Conservation (phyloP, 92 coral and sea anemone genomes). For the Isaurus tuberculatus region DNA sequence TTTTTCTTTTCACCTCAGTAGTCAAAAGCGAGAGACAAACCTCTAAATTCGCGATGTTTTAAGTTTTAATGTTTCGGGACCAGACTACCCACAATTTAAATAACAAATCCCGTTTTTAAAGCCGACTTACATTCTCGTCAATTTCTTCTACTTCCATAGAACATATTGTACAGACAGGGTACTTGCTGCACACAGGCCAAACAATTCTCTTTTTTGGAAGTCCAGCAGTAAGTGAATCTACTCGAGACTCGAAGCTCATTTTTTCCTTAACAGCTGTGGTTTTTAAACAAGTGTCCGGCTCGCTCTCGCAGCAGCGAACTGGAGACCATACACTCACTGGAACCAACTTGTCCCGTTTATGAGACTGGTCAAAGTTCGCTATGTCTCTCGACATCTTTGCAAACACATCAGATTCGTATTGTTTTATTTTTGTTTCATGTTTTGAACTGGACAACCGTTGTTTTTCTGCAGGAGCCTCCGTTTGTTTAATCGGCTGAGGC, state of each 20-base stretch:
- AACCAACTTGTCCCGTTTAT: slow-evolving; percentile 21
- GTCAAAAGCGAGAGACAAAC: too few species aligned
- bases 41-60: too few species aligned
- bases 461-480: not conserved
- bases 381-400: slow-evolving; percentile 18
- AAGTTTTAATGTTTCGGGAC: too few species aligned
- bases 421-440: not conserved
- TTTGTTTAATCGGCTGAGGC: slow-evolving; percentile 15
- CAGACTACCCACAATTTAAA: too few species aligned
- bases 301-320: not conserved
- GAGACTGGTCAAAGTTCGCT: slow-evolving; percentile 11
- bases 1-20: too few species aligned
- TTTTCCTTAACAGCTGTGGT: not conserved
- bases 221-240: not conserved
- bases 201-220: slow-evolving; percentile 46
- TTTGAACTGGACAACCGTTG: not conserved
- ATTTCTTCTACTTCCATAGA: slow-evolving; percentile 55
- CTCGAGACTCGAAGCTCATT: not conserved
- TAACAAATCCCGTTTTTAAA: not conserved
- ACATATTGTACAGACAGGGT: slow-evolving; percentile 76
- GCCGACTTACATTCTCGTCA: slow-evolving; percentile 31
- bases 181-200: slow-evolving; percentile 81
- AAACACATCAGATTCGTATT: slow-evolving; percentile 24
- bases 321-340: slow-evolving; percentile 17
- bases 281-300: not conserved